Evolutionary conservation across 2,113 vertebrate genomes (phyloP).

Genomic region (Cisticola juncidis): DNA sequence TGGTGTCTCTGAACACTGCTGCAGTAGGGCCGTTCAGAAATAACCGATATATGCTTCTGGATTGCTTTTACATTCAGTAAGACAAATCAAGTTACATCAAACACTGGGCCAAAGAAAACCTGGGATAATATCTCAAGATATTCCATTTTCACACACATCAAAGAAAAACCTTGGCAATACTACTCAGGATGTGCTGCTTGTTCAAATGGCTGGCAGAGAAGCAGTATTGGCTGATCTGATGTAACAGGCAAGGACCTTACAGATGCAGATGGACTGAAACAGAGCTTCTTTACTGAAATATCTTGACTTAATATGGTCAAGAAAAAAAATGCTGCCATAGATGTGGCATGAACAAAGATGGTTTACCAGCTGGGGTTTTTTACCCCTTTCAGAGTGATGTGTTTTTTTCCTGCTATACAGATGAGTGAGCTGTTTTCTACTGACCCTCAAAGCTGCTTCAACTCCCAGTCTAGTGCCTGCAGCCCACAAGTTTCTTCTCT

Average conservation of each 20-base stretch:
- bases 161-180: background rate
- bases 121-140: background rate
- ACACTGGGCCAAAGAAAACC: background rate
- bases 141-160: background rate
- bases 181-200: background rate
- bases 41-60: background rate
- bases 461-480: background rate
- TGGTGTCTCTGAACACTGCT: background rate
- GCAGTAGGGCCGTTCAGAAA: background rate
- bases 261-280: background rate
- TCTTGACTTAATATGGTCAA: background rate
- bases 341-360: background rate
- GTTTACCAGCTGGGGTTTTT: background rate
- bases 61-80: background rate
- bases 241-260: background rate
- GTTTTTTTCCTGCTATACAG: background rate
- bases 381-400: background rate
- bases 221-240: background rate
- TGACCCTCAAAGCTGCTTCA: background rate
- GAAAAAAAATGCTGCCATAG: background rate
- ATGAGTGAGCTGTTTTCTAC: background rate
- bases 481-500: background rate
- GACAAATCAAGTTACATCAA: background rate
- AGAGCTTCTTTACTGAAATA: background rate
- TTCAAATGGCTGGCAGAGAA: background rate